Evolutionary conservation across 2,888 invertebrate genomes (phyloP).

Genomic region (Brachycybe producta): DNA sequence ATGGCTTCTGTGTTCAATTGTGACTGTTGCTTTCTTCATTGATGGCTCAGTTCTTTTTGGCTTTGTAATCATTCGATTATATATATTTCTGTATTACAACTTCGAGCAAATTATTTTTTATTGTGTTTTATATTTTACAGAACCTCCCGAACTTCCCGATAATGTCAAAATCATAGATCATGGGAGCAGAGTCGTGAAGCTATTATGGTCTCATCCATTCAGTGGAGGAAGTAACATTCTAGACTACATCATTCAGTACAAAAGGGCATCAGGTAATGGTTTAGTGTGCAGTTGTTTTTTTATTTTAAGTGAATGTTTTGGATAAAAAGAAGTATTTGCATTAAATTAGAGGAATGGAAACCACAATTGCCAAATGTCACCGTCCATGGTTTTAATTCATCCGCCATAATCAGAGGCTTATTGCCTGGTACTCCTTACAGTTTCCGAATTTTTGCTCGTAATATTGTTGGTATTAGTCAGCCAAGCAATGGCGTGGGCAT

Average conservation of each 20-base stretch:
- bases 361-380: slow-evolving; percentile 17
- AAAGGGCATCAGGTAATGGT: slow-evolving; percentile 19
- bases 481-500: slow-evolving; percentile 20
- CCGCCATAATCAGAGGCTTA: slow-evolving; percentile 16
- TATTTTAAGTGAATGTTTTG: not conserved
- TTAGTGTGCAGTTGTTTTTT: not conserved
- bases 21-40: too few relatives aligned
- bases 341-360: slow-evolving; percentile 19
- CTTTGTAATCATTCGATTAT: too few relatives aligned
- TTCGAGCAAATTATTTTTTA: too few relatives aligned
- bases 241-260: slow-evolving; percentile 18
- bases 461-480: slow-evolving; percentile 17
- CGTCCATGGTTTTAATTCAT: slow-evolving; percentile 12
- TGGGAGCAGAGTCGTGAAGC: slow-evolving; percentile 14
- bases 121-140: too few relatives aligned
- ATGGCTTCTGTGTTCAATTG: too few relatives aligned
- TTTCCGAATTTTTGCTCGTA: slow-evolving; percentile 19
- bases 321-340: not conserved
- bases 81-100: too few relatives aligned
- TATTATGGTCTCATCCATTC: slow-evolving; percentile 17
- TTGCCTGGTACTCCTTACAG: slow-evolving; percentile 20
- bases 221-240: slow-evolving; percentile 15
- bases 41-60: too few relatives aligned
- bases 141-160: slow-evolving; percentile 19
- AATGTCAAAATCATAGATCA: slow-evolving; percentile 19